A percentile compares a stretch with the other conserved stretches of the same genome.
phyloP scores from a whole-genome alignment of 2,797 vertebrate genomes.

The Sebastes taczanowskii region DNA sequence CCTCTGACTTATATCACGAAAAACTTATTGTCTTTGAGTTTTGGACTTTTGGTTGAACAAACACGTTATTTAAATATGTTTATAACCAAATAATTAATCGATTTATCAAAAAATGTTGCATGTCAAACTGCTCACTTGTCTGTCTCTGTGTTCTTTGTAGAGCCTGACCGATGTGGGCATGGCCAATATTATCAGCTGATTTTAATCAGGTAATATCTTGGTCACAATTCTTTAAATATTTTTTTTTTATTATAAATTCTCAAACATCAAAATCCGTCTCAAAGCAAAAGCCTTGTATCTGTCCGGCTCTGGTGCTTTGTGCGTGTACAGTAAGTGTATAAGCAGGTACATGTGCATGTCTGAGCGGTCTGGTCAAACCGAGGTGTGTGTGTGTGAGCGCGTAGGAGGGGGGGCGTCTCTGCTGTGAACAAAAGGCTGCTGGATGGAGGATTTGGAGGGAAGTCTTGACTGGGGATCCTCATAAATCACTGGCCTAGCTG shows the following conservation, averaged over 20 bases:
- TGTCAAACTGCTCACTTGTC: neutral
- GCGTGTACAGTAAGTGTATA: neutral
- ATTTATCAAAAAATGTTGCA: neutral
- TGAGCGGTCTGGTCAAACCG: slow-evolving; percentile 39
- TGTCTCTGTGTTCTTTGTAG: neutral
- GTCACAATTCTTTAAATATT: too few species aligned
- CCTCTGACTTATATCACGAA: neutral
- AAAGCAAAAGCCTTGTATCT: neutral
- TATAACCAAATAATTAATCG: neutral
- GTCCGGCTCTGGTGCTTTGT: neutral
- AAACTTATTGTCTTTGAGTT: neutral
- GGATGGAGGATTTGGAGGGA: slow-evolving; percentile 68
- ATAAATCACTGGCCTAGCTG: slow-evolving; percentile 79
- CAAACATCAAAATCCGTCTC: neutral
- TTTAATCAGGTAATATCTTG: neutral
- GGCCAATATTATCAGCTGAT: neutral
- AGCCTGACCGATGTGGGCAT: neutral
- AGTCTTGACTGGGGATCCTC: slow-evolving; percentile 76
- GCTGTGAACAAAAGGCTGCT: slow-evolving; percentile 71
- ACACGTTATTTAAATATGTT: neutral
- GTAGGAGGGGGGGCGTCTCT: slow-evolving; percentile 1
- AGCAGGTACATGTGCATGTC: slow-evolving; percentile 13
- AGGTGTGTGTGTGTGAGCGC: neutral
- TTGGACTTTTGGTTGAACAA: neutral
- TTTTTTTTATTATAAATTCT: neutral